Evolutionary conservation across 2,797 vertebrate species (phyloP).

Genomic region (Microtus agrestis): DNA sequence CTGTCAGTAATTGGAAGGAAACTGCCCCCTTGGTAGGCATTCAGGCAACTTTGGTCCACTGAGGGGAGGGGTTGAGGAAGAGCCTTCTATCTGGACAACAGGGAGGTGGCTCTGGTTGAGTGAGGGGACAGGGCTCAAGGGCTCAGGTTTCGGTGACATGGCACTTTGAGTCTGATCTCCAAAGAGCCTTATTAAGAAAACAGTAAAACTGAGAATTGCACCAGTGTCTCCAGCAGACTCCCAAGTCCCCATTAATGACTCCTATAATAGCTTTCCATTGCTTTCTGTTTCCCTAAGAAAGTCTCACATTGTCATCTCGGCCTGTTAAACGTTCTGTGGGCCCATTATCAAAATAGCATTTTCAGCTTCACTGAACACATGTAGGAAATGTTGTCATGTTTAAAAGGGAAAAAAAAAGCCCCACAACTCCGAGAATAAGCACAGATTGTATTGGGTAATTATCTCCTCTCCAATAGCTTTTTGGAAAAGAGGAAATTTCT

Average conservation of each 20-base stretch:
- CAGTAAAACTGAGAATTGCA: slow-evolving; percentile 85
- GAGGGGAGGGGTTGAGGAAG: background rate
- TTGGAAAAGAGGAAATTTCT: slow-evolving; percentile 85
- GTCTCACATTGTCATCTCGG: slow-evolving; percentile 87
- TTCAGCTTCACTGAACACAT: slow-evolving; percentile 89
- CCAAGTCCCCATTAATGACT: slow-evolving; percentile 86
- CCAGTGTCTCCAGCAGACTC: slow-evolving; percentile 74
- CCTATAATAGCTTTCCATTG: slow-evolving; percentile 88
- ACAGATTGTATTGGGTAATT: slow-evolving; percentile 88
- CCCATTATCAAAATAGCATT: slow-evolving; percentile 91
- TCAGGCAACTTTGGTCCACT: background rate
- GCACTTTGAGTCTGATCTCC: slow-evolving; percentile 82
- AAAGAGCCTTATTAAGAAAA: slow-evolving; percentile 85
- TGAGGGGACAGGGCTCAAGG: slow-evolving; percentile 3
- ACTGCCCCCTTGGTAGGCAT: background rate
- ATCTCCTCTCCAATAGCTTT: slow-evolving; percentile 84
- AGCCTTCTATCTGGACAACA: background rate
- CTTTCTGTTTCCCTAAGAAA: slow-evolving; percentile 88
- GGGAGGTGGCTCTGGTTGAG: background rate
- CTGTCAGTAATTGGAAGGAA: background rate
- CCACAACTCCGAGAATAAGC: slow-evolving; percentile 84
- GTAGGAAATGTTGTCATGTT: slow-evolving; percentile 87
- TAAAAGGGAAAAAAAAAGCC: slow-evolving; percentile 78
- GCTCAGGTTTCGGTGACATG: slow-evolving; percentile 70
- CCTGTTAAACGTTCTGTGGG: slow-evolving; percentile 87